phyloP scores from a whole-genome alignment of 2,888 invertebrate genomes.

The Parasteatoda lunata region DNA sequence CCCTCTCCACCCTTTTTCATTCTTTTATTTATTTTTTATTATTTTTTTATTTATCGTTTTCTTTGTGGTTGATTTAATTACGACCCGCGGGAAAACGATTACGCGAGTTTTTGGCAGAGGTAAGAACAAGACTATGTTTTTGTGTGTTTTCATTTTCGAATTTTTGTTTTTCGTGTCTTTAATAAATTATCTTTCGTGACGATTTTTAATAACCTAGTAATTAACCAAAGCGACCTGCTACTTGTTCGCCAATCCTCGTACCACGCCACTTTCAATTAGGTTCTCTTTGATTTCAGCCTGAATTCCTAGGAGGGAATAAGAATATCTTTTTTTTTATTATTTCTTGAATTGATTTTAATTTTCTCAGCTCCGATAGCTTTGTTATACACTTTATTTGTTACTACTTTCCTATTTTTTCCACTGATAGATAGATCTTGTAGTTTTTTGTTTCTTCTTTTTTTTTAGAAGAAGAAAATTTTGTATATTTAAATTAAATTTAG shows the following conservation, averaged over 20 bases:
- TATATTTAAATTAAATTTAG: no score
- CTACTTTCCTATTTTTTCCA: no score
- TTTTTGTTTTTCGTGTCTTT: slow-evolving; percentile 11
- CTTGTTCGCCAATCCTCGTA: not conserved
- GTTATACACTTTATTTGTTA: no score
- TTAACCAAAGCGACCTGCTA: slow-evolving; percentile 52
- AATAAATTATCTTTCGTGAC: slow-evolving; percentile 59
- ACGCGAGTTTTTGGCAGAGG: slow-evolving; percentile 19
- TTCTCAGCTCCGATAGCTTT: no score
- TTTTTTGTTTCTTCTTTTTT: no score
- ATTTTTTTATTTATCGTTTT: slow-evolving; percentile 52
- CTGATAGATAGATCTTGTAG: no score
- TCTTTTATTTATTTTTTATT: not conserved
- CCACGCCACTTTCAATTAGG: not conserved
- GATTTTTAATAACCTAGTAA: slow-evolving; percentile 66
- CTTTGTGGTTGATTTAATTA: slow-evolving; percentile 66
- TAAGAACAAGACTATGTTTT: not conserved
- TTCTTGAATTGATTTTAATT: no score
- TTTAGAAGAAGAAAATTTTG: no score
- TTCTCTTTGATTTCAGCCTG: not conserved
- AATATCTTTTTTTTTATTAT: no score
- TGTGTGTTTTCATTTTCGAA: slow-evolving; percentile 19
- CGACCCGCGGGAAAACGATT: slow-evolving; percentile 45
- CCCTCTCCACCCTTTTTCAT: slow-evolving; percentile 3
- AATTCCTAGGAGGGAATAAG: no score